Evolutionary conservation across 1,140 invertebrate species (phyloP).

Genomic region (Cyclargus thomasi): DNA sequence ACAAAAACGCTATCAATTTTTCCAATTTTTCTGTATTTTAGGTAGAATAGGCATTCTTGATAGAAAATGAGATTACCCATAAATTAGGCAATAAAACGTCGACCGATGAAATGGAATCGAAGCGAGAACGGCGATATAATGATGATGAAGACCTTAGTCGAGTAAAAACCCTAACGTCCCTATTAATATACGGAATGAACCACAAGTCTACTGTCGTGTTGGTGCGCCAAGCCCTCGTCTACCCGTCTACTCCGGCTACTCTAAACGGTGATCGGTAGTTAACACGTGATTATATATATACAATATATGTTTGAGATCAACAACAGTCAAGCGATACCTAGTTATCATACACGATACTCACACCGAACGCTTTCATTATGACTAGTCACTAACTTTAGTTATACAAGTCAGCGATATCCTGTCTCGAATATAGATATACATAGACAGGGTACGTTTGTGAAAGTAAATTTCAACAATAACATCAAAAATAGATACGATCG

Average conservation of each 20-base stretch:
- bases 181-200: constrained; percentile 44
- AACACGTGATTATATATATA: constrained; percentile 74
- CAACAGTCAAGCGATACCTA: constrained; percentile 70
- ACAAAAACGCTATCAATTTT: neutral
- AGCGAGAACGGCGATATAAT: neutral
- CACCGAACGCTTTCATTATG: constrained; percentile 33
- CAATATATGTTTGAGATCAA: constrained; percentile 67
- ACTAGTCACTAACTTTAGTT: constrained; percentile 30
- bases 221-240: constrained; percentile 37
- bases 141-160: constrained; percentile 23
- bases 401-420: constrained; percentile 15
- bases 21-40: neutral
- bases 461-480: constrained; percentile 14
- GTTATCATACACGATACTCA: constrained; percentile 42
- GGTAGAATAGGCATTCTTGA: neutral
- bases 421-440: constrained; percentile 8
- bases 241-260: constrained; percentile 40
- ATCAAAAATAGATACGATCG: constrained; percentile 6
- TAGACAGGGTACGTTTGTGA: neutral
- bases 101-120: neutral
- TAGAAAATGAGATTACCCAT: neutral
- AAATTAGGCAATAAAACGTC: neutral
- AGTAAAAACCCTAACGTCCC: constrained; percentile 32
- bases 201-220: constrained; percentile 65
- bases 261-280: constrained; percentile 63